These are phyloP conservation scores for Noctilio leporinus DNA, from an alignment of 2,113 vertebrate genomes.

Conservation along the genomic window DNA sequence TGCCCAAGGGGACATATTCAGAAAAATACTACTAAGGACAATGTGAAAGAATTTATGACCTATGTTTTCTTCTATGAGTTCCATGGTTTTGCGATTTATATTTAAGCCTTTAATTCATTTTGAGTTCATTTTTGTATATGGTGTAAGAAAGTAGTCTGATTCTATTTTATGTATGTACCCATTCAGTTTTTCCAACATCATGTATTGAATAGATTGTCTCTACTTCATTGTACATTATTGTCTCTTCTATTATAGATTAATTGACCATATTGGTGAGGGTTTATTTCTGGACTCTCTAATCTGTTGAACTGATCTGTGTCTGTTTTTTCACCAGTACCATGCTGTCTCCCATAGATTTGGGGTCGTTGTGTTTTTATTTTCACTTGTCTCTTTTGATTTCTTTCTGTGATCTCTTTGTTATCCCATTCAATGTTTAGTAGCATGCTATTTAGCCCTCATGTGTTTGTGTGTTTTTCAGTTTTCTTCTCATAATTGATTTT, in stretches of 20 bases:
- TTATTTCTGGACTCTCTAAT: neutral
- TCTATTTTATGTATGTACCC: neutral
- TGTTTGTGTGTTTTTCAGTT: neutral
- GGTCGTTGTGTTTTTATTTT: neutral
- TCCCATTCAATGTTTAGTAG: neutral
- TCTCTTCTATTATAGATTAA: neutral
- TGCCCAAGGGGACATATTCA: too few relatives aligned
- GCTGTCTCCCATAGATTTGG: neutral
- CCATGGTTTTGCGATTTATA: neutral
- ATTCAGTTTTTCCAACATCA: neutral
- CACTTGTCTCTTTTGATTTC: neutral
- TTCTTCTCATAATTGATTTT: neutral
- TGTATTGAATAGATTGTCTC: neutral
- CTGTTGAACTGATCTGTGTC: neutral
- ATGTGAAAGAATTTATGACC: neutral
- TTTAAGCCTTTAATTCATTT: neutral
- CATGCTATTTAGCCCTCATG: neutral
- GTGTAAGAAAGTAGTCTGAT: neutral
- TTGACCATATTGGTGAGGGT: neutral
- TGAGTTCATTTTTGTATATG: neutral
- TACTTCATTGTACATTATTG: neutral
- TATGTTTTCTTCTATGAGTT: neutral
- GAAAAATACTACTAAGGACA: neutral
- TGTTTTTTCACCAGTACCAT: neutral
- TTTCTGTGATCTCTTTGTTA: neutral